phyloP scores from a whole-genome alignment of 2,113 vertebrate species.

The Phaethornis superciliosus region DNA sequence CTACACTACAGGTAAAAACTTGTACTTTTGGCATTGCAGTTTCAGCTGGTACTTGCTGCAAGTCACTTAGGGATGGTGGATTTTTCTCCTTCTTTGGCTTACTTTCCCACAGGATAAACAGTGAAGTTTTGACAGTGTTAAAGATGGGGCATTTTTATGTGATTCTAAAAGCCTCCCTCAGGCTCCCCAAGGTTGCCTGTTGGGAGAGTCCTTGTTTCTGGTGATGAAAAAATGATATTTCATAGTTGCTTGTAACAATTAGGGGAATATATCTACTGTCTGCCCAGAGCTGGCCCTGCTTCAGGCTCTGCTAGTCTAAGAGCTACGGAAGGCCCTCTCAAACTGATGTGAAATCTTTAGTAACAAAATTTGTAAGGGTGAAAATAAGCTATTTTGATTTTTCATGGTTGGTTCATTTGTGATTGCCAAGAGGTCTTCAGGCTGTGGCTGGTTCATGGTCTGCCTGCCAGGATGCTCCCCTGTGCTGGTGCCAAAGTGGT shows the following conservation, averaged over 20 bases:
- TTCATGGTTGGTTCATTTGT: neutral
- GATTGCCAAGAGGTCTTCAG: neutral
- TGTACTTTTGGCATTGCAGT: neutral
- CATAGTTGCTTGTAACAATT: neutral
- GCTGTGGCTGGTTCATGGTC: neutral
- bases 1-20: neutral
- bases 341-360: neutral
- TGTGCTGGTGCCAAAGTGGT: neutral
- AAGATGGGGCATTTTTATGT: neutral
- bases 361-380: neutral
- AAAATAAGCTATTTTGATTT: neutral
- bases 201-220: neutral
- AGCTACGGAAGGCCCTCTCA: neutral
- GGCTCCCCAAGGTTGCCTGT: neutral
- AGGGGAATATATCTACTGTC: neutral
- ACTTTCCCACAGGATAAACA: neutral
- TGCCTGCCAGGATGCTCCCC: neutral
- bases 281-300: neutral
- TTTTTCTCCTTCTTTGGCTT: neutral
- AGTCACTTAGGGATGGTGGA: neutral
- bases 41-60: neutral
- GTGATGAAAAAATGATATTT: neutral
- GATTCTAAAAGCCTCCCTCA: neutral
- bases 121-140: neutral
- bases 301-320: neutral